Evolutionary conservation across 1,140 invertebrate genomes (phyloP), one percentile per base, ranked within the genome.

Genomic region (Caerostris extrusa): DNA sequence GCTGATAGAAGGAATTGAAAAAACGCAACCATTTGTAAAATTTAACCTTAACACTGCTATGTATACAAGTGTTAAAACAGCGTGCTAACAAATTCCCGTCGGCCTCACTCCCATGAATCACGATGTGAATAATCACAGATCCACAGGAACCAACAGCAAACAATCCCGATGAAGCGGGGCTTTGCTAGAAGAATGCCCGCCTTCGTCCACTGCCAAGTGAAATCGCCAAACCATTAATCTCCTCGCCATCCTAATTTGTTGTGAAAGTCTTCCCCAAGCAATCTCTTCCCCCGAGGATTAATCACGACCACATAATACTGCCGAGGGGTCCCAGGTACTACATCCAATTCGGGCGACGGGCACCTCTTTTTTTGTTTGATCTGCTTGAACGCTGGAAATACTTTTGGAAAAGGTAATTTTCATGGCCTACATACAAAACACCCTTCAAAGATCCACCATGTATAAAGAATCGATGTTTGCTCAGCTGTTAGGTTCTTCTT

Each of bases 391-490:
- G 69, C 34, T 34, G 34, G 2, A 34, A 34, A 57, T 81, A 81
- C 89, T 19, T 81, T 81, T 81, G 17, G 69, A 81, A n/a, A 56
- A 56, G 55, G 89, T 81, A 90, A 90, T 90, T 90, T 90, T 81
- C 89, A 81, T 56, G 56, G 69, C 12, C 19, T 3, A 61, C 6
- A n/a, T 8, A 67, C 34, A 81, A 67, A 58, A 55, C 64, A 34
- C 53, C 53, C 64, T 60, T 67, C 53, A 89, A 69, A 56, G 12
- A 64, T 34, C 87, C 55, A 5, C 55, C 10, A 12, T 55, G 53
- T 67, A 60, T 81, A 81, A 81, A 58, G 89, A 90, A 90, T 90
- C 89, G 89, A 14, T 90, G 89, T 90, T 90, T 90, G 89, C 61
- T 71, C 89, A 90, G 89, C 89, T 90, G 89, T 67, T 81, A 69